These are phyloP conservation scores for Oryzias sinensis DNA, from an alignment of 2,797 vertebrate species.

Conservation along the genomic window DNA sequence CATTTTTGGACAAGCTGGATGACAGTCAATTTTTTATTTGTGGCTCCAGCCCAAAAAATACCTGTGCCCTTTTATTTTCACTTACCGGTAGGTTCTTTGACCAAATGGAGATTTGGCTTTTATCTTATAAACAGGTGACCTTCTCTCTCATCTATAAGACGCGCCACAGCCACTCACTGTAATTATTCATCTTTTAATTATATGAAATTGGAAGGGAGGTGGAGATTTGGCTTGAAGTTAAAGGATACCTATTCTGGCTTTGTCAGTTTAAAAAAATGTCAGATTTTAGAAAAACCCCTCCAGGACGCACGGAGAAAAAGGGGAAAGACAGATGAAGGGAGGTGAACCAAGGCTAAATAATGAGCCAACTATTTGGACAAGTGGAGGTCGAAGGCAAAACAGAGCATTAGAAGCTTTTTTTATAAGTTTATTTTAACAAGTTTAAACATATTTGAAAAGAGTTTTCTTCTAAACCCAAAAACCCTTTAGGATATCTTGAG, in stretches of 20 bases:
- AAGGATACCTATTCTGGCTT: slow-evolving; percentile 51
- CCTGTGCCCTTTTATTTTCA: no score
- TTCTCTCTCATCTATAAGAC: slow-evolving; percentile 57
- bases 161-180: slow-evolving; percentile 62
- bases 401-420: slow-evolving; percentile 21
- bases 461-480: no score
- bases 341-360: slow-evolving; percentile 40
- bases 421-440: background rate
- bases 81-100: slow-evolving; percentile 29
- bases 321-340: slow-evolving; percentile 30
- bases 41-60: no score
- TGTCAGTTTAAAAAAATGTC: slow-evolving; percentile 49
- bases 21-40: no score
- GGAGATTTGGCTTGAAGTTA: slow-evolving; percentile 67
- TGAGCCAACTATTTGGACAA: slow-evolving; percentile 36
- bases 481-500: background rate
- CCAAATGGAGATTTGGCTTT: slow-evolving; percentile 56
- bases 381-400: slow-evolving; percentile 26
- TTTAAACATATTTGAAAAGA: no score
- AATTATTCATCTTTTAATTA: slow-evolving; percentile 78
- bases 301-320: slow-evolving; percentile 27
- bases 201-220: slow-evolving; percentile 52
- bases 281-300: slow-evolving; percentile 34
- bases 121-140: slow-evolving; percentile 71
- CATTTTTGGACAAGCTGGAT: no score